Evolutionary conservation across 2,113 vertebrate species (phyloP), one percentile per base, ranked within the genome.

Genomic region (Diadophis punctatus): DNA sequence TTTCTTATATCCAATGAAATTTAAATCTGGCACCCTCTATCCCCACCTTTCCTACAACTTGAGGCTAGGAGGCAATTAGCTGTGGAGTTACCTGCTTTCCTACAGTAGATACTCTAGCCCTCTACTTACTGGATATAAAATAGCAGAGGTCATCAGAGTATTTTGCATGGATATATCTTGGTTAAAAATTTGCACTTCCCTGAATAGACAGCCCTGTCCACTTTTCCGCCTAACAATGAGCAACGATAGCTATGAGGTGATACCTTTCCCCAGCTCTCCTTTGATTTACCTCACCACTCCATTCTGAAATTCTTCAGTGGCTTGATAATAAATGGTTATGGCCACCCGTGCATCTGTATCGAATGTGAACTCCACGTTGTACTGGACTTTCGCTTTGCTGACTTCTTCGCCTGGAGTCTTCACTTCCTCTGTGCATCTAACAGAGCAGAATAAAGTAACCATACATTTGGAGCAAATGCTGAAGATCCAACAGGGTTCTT

Each of bases 311-410:
- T 99, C 99, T 95, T 99, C 99, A 0, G 97, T 98, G 90, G 99
- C 99, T 97, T 99, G 99, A 94, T 99, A 99, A 96, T 99, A 99
- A 97, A 99, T 98, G 94, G 99, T 99, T 94, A 99, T 99, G 97
- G 99, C 98, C 92, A 99, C 99, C 0, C 98, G 99, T 6, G 98
- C 97, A 1, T 99, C 99, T 0, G 98, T 98, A 91, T 99, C 99
- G 0, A 99, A 99, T 90, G 98, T 99, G 97, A 99, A 99, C 97
- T 99, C 99, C 39, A 99, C 98, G 1, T 99, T 99, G 97, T 99
- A 99, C 95, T 98, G 98, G 91, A 98, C 98, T 55, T 97, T 97
- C 53, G 98, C 98, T 94, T 97, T 98, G 84, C 96, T 96, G 30
- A 95, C 97, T 91, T 99, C 99, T 1, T 98, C 98, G 0, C 98